Conservation (phyloP, 2,113 vertebrate genomes). For the Neodon shergylaensis region DNA sequence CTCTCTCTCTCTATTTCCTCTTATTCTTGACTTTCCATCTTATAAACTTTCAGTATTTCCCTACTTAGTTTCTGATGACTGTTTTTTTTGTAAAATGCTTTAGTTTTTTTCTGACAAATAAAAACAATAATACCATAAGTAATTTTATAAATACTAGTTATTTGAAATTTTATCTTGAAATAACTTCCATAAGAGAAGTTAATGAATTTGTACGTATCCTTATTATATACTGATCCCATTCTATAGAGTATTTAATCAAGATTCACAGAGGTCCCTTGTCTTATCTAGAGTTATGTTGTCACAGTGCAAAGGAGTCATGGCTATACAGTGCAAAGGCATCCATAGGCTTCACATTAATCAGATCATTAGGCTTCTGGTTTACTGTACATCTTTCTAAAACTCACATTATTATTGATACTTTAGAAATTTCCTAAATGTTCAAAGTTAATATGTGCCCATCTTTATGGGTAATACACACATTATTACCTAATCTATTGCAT, state of each 20-base stretch:
- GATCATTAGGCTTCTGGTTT: not conserved
- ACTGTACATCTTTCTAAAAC: not conserved
- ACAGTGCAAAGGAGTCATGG: not conserved
- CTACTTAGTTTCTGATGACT: not conserved
- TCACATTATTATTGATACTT: not conserved
- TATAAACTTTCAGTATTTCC: not conserved
- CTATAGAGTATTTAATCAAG: not conserved
- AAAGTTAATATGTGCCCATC: not conserved
- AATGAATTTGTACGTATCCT: not conserved
- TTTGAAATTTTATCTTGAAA: not conserved
- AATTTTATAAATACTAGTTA: not conserved
- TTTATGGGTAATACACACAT: not conserved
- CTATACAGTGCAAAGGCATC: not conserved
- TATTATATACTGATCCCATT: not conserved
- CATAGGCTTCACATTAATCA: not conserved
- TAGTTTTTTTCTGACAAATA: not conserved
- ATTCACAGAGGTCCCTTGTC: not conserved
- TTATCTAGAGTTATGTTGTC: not conserved
- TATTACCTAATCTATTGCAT: not conserved
- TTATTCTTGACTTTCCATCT: fast-evolving
- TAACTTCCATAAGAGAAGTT: not conserved
- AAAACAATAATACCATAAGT: not conserved
- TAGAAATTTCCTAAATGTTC: not conserved
- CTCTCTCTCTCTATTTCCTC: not conserved
- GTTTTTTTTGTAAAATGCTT: not conserved